A percentile compares a stretch with the other conserved stretches of the same genome.
Conservation (phyloP, 2,113 vertebrate species). For the Hepsetus odoe region DNA sequence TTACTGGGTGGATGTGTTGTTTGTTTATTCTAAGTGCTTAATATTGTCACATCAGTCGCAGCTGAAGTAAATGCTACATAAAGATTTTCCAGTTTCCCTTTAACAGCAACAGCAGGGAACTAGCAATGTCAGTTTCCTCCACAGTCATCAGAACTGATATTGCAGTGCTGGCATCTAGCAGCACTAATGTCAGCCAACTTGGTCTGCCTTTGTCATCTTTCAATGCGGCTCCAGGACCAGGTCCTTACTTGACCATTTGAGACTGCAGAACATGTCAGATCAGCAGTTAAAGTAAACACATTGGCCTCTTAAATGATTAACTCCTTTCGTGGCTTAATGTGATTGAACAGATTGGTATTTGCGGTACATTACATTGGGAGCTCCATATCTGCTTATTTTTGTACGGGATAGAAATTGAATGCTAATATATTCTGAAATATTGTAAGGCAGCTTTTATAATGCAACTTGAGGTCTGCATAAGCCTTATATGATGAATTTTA, state of each 20-base stretch:
- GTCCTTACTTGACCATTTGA: not conserved
- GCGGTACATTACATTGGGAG: too few relatives aligned
- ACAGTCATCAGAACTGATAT: constrained; percentile 5
- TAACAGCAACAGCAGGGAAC: not conserved
- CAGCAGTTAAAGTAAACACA: too few relatives aligned
- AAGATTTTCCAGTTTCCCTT: not conserved
- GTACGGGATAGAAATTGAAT: too few relatives aligned
- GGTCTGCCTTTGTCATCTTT: not conserved
- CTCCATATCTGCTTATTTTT: too few relatives aligned
- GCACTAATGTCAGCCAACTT: not conserved
- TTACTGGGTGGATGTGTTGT: constrained; percentile 6
- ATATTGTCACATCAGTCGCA: not conserved
- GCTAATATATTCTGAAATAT: too few relatives aligned
- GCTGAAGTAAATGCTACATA: not conserved
- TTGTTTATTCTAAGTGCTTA: not conserved
- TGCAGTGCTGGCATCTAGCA: not conserved
- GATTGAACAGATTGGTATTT: too few relatives aligned
- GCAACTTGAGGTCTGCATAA: too few relatives aligned
- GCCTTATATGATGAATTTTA: too few relatives aligned
- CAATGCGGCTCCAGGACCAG: not conserved
- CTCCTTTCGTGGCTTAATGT: too few relatives aligned
- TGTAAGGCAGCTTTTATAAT: too few relatives aligned
- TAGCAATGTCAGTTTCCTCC: constrained; percentile 11
- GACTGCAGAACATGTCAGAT: too few relatives aligned
- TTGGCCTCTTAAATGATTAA: too few relatives aligned